Evolutionary conservation across 1,140 invertebrate species (phyloP).

Genomic region (Psilanteris sp.): DNA sequence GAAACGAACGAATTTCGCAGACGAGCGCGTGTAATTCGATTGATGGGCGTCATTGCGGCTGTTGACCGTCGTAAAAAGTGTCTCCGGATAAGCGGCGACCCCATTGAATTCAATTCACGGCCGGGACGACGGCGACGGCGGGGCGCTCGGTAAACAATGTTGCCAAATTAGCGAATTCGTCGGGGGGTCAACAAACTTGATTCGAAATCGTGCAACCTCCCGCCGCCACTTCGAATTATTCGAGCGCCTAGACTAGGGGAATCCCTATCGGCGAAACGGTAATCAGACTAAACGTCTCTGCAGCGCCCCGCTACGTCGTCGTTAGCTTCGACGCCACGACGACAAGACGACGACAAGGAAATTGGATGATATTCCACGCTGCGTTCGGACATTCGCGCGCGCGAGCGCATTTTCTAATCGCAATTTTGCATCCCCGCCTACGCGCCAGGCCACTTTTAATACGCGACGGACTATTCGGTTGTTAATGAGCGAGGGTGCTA

Average conservation of each 20-base stretch:
- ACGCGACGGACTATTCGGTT: no score
- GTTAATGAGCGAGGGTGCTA: no score
- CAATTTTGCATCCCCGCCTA: no score
- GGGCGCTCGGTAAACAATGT: slow-evolving; percentile 57
- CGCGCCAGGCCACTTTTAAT: no score
- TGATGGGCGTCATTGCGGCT: slow-evolving; percentile 51
- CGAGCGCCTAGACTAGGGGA: slow-evolving; percentile 58
- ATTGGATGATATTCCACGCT: slow-evolving; percentile 6
- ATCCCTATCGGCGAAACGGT: slow-evolving; percentile 55
- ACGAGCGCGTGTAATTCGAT: slow-evolving; percentile 47
- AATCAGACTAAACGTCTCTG: slow-evolving; percentile 52
- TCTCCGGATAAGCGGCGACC: slow-evolving; percentile 41
- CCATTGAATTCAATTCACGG: slow-evolving; percentile 60
- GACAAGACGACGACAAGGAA: slow-evolving; percentile 9
- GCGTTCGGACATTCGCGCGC: background rate
- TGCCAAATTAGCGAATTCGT: slow-evolving; percentile 59
- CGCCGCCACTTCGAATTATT: slow-evolving; percentile 55
- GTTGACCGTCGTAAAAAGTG: slow-evolving; percentile 55
- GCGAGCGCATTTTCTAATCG: no score
- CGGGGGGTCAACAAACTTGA: slow-evolving; percentile 55
- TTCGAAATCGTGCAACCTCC: slow-evolving; percentile 54
- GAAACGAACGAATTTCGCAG: slow-evolving; percentile 16
- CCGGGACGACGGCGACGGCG: slow-evolving; percentile 30
- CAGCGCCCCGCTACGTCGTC: slow-evolving; percentile 31
- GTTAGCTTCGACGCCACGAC: slow-evolving; percentile 21